Evolutionary conservation across 1,140 invertebrate species (phyloP).

Genomic region (Euwallacea fornicatus): DNA sequence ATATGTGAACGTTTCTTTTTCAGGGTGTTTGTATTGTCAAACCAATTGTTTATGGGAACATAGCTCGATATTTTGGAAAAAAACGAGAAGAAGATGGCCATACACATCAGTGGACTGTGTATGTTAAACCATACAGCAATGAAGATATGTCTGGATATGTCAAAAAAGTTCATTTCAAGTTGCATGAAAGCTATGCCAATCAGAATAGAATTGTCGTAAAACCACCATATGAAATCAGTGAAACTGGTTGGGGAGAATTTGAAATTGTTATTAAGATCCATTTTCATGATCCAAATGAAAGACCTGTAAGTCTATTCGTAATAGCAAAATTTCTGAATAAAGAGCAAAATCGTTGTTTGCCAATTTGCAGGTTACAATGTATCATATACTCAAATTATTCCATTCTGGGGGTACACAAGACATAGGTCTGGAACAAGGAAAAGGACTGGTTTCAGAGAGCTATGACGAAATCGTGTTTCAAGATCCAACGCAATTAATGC

Average conservation of each 20-base stretch:
- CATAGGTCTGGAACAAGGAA: conserved; percentile 68
- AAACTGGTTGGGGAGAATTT: conserved; percentile 99
- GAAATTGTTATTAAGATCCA: conserved; percentile 98
- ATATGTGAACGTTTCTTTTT: conserved; percentile 11
- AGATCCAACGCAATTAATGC: conserved; percentile 93
- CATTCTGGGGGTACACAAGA: conserved; percentile 67
- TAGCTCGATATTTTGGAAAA: conserved; percentile 93
- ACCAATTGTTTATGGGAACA: conserved; percentile 96
- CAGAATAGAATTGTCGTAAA: conserved; percentile 90
- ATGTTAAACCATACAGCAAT: conserved; percentile 91
- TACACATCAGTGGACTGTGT: conserved; percentile 99
- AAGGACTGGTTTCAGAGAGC: conserved; percentile 87
- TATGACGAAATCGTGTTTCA: conserved; percentile 98
- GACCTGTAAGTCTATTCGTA: conserved; percentile 69
- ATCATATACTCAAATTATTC: conserved; percentile 95
- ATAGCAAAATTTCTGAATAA: neutral
- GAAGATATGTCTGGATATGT: conserved; percentile 95
- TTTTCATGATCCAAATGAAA: conserved; percentile 95
- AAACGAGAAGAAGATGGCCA: conserved; percentile 99
- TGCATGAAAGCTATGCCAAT: conserved; percentile 97
- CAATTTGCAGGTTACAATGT: conserved; percentile 82
- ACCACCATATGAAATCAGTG: conserved; percentile 96
- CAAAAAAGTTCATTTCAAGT: conserved; percentile 96
- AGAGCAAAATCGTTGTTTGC: neutral
- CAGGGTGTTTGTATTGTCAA: conserved; percentile 91